Evolutionary conservation across 2,797 vertebrate genomes (phyloP).

Genomic region (Lagocephalus sceleratus): DNA sequence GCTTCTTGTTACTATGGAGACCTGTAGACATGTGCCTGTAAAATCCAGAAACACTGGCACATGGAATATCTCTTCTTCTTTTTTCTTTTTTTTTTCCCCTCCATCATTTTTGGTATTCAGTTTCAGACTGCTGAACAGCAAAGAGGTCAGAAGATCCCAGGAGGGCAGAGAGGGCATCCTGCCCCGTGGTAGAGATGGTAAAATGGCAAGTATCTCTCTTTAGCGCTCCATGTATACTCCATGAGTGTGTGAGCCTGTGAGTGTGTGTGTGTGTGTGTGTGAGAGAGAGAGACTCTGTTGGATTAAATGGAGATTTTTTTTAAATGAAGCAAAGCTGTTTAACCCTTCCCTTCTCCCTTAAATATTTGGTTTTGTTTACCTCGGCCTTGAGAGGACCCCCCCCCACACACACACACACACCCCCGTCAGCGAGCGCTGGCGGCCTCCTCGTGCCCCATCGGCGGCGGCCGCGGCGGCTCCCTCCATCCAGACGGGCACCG

Average conservation of each 20-base stretch:
- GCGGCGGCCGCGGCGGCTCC: constrained; percentile 49
- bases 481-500: constrained; percentile 73
- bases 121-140: constrained; percentile 31
- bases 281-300: too few species aligned
- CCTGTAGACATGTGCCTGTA: constrained; percentile 45
- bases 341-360: too few species aligned
- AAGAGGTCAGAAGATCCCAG: constrained; percentile 39
- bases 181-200: constrained; percentile 38
- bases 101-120: constrained; percentile 28
- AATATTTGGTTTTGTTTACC: neutral
- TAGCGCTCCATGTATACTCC: constrained; percentile 33
- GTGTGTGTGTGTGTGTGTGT: too few species aligned
- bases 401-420: constrained; percentile 34
- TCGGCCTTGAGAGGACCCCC: neutral
- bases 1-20: constrained; percentile 46
- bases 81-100: constrained; percentile 11
- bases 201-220: constrained; percentile 67
- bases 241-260: neutral
- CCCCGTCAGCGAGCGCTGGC: constrained; percentile 21
- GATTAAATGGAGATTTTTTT: too few species aligned
- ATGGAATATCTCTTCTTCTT: constrained; percentile 16
- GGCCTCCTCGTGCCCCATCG: constrained; percentile 39
- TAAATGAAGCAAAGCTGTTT: too few species aligned
- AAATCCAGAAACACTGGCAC: constrained; percentile 36
- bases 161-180: constrained; percentile 29